These are phyloP conservation scores for Apodemia hepburni DNA, from an alignment of 2,888 invertebrate genomes.

Conservation along the genomic window DNA sequence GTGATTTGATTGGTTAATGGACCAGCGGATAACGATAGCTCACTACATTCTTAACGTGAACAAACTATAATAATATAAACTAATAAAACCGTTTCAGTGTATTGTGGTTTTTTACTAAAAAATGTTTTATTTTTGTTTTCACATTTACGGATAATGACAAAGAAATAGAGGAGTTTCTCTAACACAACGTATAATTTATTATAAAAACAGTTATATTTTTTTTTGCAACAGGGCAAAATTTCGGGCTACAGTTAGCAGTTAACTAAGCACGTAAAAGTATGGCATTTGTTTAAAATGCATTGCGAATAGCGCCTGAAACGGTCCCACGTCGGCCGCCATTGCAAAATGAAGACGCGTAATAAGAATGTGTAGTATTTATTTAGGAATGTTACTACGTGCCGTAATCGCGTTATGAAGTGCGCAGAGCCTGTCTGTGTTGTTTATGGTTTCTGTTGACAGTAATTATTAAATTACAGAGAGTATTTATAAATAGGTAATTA, in stretches of 20 bases:
- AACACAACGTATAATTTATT: too few relatives aligned
- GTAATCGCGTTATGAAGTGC: slow-evolving; percentile 34
- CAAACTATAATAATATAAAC: too few relatives aligned
- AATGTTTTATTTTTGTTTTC: too few relatives aligned
- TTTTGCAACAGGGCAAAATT: neutral
- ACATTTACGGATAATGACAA: too few relatives aligned
- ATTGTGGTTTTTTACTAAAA: too few relatives aligned
- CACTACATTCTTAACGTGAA: too few relatives aligned
- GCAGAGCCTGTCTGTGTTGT: slow-evolving; percentile 26
- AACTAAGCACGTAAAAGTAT: slow-evolving; percentile 11
- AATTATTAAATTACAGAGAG: slow-evolving; percentile 22
- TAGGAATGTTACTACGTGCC: slow-evolving; percentile 40
- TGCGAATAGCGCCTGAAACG: slow-evolving; percentile 21
- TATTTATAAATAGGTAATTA: too few relatives aligned
- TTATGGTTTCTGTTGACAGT: slow-evolving; percentile 29
- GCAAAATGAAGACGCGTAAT: slow-evolving; percentile 60
- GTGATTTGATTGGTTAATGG: too few relatives aligned
- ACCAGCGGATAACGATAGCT: too few relatives aligned
- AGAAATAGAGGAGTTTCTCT: too few relatives aligned
- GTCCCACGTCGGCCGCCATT: slow-evolving; percentile 38
- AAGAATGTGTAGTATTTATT: slow-evolving; percentile 44
- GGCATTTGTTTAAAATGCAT: slow-evolving; percentile 17
- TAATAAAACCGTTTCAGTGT: too few relatives aligned
- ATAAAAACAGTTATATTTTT: too few relatives aligned
- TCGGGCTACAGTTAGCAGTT: slow-evolving; percentile 15